Conservation (phyloP, 2,797 vertebrate species). For the Alcedo quadribrachys region DNA sequence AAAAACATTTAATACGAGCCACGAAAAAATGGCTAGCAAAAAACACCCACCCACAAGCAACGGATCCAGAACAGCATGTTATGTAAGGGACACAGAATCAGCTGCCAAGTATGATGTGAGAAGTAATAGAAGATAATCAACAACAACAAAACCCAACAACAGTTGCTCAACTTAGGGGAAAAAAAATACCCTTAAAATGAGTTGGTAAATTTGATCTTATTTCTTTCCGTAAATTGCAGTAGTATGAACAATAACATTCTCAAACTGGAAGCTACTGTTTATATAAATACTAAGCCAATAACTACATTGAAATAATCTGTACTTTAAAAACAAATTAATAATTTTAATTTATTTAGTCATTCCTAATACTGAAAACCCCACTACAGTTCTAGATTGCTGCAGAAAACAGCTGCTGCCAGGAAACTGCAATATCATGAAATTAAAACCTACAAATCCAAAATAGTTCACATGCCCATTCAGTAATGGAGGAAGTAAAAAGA, state of each 20-base stretch:
- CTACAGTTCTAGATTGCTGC: not conserved
- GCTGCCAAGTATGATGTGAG: constrained; percentile 21
- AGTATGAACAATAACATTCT: not conserved
- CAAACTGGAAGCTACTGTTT: constrained; percentile 13
- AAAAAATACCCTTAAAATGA: constrained; percentile 4
- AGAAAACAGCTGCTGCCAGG: not conserved
- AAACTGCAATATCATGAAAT: not conserved
- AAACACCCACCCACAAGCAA: constrained; percentile 1
- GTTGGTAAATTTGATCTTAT: not conserved
- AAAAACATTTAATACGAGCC: not conserved
- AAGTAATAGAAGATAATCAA: constrained; percentile 2
- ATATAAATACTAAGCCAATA: not conserved
- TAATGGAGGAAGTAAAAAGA: not conserved
- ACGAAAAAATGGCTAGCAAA: constrained; percentile 14
- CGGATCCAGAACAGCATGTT: not conserved
- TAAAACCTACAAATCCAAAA: not conserved
- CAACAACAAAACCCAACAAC: not conserved
- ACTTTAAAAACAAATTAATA: not conserved
- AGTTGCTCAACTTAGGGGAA: not conserved
- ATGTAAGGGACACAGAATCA: not conserved
- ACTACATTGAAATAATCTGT: not conserved
- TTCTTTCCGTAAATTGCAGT: not conserved
- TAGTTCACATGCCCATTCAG: not conserved
- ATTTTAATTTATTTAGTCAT: not conserved
- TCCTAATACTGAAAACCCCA: not conserved